Conservation (phyloP, 2,888 invertebrate genomes). For the Nymphalis urticae region DNA sequence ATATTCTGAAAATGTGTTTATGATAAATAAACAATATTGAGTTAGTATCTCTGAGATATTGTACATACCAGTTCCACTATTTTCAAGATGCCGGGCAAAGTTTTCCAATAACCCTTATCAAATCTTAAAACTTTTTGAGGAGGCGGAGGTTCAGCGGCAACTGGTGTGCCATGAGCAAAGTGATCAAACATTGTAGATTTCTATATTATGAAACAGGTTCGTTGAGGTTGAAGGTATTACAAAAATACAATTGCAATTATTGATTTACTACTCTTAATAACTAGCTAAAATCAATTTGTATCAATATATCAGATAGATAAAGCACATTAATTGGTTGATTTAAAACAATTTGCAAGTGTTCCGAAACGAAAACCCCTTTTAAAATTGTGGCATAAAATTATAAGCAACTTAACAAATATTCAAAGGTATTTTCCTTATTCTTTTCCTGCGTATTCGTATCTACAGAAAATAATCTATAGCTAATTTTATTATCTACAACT, state of each 20-base stretch:
- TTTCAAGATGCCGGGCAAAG: conserved; percentile 88
- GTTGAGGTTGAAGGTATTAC: background rate
- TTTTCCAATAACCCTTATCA: conserved; percentile 86
- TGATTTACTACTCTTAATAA: background rate
- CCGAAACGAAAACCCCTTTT: too few relatives aligned
- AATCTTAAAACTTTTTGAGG: conserved; percentile 85
- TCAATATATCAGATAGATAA: too few relatives aligned
- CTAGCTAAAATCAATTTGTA: background rate
- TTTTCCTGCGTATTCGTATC: too few relatives aligned
- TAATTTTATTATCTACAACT: too few relatives aligned
- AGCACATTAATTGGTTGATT: too few relatives aligned
- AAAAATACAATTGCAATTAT: too few relatives aligned
- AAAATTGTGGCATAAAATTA: too few relatives aligned
- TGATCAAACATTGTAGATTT: conserved; percentile 58
- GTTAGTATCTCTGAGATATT: background rate
- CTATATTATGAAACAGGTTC: background rate
- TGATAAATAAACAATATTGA: background rate
- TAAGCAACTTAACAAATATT: too few relatives aligned
- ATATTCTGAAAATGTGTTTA: background rate
- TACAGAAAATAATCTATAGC: too few relatives aligned
- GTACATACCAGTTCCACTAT: conserved; percentile 84
- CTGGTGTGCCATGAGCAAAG: conserved; percentile 49
- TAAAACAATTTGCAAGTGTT: too few relatives aligned
- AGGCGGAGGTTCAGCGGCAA: conserved; percentile 60
- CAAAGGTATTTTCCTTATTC: too few relatives aligned